phyloP scores from a whole-genome alignment of 2,888 invertebrate genomes.

The Strigamia transsilvanica region DNA sequence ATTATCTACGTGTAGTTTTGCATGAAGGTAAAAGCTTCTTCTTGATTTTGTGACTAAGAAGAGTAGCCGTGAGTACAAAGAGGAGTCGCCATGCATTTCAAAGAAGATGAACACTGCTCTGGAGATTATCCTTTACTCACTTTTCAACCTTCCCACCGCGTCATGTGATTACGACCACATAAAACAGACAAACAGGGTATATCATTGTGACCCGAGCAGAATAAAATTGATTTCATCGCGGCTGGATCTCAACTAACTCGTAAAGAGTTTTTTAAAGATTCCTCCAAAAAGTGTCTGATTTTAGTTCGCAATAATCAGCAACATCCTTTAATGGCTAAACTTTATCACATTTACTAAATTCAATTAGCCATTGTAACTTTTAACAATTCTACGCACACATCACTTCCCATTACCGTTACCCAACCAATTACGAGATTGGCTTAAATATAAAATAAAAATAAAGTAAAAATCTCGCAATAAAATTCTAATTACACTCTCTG shows the following conservation, averaged over 20 bases:
- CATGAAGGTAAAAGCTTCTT: constrained; percentile 39
- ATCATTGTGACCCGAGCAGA: constrained; percentile 10
- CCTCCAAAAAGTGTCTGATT: not conserved
- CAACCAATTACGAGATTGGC: not conserved
- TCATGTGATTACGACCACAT: constrained; percentile 40
- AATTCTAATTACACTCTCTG: too few species aligned
- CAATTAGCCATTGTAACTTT: not conserved
- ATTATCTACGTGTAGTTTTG: constrained; percentile 36
- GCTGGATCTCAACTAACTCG: not conserved
- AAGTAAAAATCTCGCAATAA: too few species aligned
- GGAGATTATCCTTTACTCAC: constrained; percentile 41
- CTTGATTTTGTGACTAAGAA: constrained; percentile 47
- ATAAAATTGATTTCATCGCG: not conserved
- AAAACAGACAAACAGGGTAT: constrained; percentile 18
- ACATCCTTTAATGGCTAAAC: not conserved
- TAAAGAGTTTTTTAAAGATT: not conserved
- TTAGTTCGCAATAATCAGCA: not conserved
- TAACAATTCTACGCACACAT: not conserved
- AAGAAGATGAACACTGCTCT: constrained; percentile 30
- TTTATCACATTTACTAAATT: not conserved
- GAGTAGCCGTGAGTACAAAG: constrained; percentile 1
- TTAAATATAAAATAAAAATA: not conserved
- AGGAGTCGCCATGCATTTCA: constrained; percentile 39
- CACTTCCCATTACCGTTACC: not conserved
- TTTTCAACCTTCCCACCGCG: constrained; percentile 40